A percentile compares a stretch with the other conserved stretches of the same genome.
These are phyloP conservation scores for Vespertilio murinus DNA, from an alignment of 2,797 vertebrate species.

Conservation along the genomic window DNA sequence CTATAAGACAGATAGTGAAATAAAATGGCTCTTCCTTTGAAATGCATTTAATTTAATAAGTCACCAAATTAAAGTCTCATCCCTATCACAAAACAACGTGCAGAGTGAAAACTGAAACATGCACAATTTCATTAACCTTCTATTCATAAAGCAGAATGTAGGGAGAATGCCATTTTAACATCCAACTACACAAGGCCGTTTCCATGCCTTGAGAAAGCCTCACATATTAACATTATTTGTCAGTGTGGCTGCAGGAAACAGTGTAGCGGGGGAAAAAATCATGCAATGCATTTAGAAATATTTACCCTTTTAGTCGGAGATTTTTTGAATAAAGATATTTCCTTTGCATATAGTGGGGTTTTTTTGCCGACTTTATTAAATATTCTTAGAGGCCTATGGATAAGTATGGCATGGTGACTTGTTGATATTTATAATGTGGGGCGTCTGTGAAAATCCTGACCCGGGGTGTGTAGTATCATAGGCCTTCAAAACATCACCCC, in stretches of 20 bases:
- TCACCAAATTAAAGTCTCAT: conserved; percentile 73
- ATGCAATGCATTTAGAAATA: conserved; percentile 26
- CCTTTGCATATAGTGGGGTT: neutral
- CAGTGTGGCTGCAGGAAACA: conserved; percentile 42
- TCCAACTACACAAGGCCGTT: conserved; percentile 42
- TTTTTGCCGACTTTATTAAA: conserved; percentile 45
- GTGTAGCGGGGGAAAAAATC: neutral
- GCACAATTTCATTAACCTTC: conserved; percentile 74
- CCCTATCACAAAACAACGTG: conserved; percentile 69
- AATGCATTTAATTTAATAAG: conserved; percentile 77
- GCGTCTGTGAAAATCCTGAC: conserved; percentile 30
- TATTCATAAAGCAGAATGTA: conserved; percentile 71
- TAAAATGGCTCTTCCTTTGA: conserved; percentile 76
- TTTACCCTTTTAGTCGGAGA: conserved; percentile 23
- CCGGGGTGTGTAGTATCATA: neutral
- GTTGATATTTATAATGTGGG: neutral
- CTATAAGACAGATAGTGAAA: conserved; percentile 48
- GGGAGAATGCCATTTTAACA: conserved; percentile 53
- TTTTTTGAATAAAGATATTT: conserved; percentile 47
- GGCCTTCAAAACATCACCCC: conserved; percentile 36
- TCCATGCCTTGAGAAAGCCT: conserved; percentile 48
- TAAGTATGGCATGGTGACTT: conserved; percentile 11
- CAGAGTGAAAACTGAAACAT: conserved; percentile 76
- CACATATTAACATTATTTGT: conserved; percentile 52
- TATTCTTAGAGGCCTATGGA: neutral